Conservation (phyloP, 1,140 invertebrate species). For the Solenopsis fugax region DNA sequence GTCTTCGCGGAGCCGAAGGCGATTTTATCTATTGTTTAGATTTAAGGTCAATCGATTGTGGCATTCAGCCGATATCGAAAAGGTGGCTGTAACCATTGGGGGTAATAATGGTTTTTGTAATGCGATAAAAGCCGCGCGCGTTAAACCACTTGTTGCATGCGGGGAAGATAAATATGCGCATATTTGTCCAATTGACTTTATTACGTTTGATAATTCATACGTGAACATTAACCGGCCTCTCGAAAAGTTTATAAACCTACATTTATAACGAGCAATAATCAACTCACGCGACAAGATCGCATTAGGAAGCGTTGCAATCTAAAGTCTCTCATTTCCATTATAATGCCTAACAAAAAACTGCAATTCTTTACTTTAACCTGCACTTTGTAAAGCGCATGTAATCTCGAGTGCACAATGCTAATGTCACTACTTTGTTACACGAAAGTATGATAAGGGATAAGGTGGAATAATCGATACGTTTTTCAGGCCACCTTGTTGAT, state of each 20-base stretch:
- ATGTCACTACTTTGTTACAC: background rate
- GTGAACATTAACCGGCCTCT: background rate
- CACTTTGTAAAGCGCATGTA: conserved; percentile 26
- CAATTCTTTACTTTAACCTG: conserved; percentile 11
- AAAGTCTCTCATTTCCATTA: background rate
- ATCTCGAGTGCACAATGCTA: background rate
- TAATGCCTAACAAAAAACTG: background rate
- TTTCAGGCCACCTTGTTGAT: conserved; percentile 24
- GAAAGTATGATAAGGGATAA: background rate
- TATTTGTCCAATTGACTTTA: background rate
- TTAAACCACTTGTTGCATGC: conserved; percentile 45
- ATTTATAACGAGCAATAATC: background rate
- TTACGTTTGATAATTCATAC: background rate
- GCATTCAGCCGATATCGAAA: conserved; percentile 23
- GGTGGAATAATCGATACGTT: background rate
- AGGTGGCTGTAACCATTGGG: conserved; percentile 2
- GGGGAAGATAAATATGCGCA: conserved; percentile 6
- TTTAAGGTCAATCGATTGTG: conserved; percentile 42
- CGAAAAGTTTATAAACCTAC: background rate
- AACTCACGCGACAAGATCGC: background rate
- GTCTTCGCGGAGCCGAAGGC: conserved; percentile 7
- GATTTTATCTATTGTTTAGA: conserved; percentile 35
- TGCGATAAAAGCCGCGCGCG: background rate
- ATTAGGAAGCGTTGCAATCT: background rate
- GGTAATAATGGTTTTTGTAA: background rate